phyloP scores from a whole-genome alignment of 2,113 vertebrate genomes.

The Oncorhynchus mykiss region DNA sequence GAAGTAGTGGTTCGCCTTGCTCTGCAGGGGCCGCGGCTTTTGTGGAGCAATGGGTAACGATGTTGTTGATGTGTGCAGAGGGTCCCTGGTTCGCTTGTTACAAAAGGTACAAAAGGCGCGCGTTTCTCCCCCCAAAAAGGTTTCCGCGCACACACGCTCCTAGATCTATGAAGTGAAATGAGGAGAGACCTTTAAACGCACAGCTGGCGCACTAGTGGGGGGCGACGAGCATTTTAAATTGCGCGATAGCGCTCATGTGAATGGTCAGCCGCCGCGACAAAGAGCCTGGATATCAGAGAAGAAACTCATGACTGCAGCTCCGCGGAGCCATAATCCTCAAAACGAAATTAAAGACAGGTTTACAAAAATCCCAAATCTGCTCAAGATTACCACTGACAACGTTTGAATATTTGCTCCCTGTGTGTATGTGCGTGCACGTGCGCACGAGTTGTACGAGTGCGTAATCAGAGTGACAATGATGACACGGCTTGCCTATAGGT shows the following conservation, averaged over 20 bases:
- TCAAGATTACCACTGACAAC: neutral
- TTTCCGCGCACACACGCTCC: too few species aligned
- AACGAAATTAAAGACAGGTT: neutral
- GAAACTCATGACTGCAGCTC: neutral
- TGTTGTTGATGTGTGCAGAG: too few species aligned
- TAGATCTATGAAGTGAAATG: too few species aligned
- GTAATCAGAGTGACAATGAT: too few species aligned
- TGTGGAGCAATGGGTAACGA: too few species aligned
- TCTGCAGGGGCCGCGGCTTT: too few species aligned
- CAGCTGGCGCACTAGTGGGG: too few species aligned
- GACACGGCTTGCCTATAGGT: neutral
- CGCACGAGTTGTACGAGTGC: neutral
- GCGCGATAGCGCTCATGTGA: neutral
- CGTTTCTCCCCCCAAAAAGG: too few species aligned
- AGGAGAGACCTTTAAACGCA: neutral
- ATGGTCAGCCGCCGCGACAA: neutral
- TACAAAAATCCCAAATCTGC: neutral
- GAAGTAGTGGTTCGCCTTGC: too few species aligned
- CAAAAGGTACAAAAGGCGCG: too few species aligned
- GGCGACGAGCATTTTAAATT: neutral
- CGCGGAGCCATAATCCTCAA: neutral
- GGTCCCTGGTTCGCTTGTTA: too few species aligned
- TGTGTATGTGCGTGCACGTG: neutral
- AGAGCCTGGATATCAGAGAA: too few species aligned
- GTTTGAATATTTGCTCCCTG: slow-evolving; percentile 7